Evolutionary conservation across 2,888 invertebrate genomes (phyloP), one percentile per base, ranked within the genome.

Genomic region (Leptopilina syphax): DNA sequence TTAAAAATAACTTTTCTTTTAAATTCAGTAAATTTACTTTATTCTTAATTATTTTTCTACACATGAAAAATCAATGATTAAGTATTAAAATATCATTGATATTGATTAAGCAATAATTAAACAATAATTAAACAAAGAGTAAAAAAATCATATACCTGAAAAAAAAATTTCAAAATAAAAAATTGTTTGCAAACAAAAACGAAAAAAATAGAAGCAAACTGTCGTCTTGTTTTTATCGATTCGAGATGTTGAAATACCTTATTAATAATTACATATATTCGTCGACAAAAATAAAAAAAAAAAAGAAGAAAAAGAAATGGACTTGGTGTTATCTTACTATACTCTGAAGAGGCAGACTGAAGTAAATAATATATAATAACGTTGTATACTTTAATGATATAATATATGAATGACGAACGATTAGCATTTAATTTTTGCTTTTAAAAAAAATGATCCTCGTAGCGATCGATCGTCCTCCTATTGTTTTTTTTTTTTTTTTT

Each of bases 341-440:
- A 81, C 81, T 83, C 83, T 82, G 80, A 79, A 77, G 81, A 81
- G 80, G 79, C 81, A 81, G 83, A 83, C 82, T 82, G 84, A 84
- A 81, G 76, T 81, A 78, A 81, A 68, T 84, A 78, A 70, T 41
- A 77, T 80, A 79, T 77, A 79, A 80, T 73, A 73, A 73, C 54
- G 73, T 60, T 77, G 77, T 67, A 82, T 81, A 77, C 77, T 82
- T 81, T 78, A 81, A 80, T 73, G 27, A 73, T 73, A 70, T 73
- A 34, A 73, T 73, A 70, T 27, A 73, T 73, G n/a, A 34, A 73
- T 27, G 77, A 68, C 8, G 63, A 78, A 77, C 66, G 77, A 79
- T 79, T 77, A 77, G 78, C 63, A 60, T 82, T 80, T 78, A n/a
- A 77, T 82, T 83, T 50, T 78, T 54, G 79, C 82, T 82, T 78